Base-by-base conservation (phyloP, 2,797 vertebrate species). In the Naso thynnoides region DNA sequence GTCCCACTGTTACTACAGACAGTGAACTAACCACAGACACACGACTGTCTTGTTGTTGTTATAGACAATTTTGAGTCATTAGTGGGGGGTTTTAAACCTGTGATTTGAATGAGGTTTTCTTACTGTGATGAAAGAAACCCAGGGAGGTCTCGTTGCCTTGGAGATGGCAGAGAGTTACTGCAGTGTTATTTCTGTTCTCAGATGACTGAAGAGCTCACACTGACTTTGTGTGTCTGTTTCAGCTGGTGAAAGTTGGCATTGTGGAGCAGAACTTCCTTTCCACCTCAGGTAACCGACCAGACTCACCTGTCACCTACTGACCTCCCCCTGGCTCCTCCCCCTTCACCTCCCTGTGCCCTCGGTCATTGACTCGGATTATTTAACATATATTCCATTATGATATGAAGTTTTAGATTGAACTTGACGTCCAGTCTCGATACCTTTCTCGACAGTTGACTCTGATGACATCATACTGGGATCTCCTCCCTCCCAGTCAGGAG, bases 381-480 rank as follows among this genome's bases (percentile, higher is more conserved):
- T 5, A 50, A 16, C 15, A 18, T 11, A 16, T 6, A 6, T 23
- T 15, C 26, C 23, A 23, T 13, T 21, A 31, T 33, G 6, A 33
- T 33, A 6, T 31, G 88, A 13, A n/a, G 8, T 13, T 26, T 7
- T 47, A 31, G 8, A 33, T 33, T 33, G 31, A 33, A 33, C 31
- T 33, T 6, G 31, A 33, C 24, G 13, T 61, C 29, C 14, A 33
- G 31, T 33, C 8, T 15, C n/a, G 59, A 8, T 19, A 5, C 24
- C 41, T 65, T 18, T 26, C 13, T 48, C 49, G 50, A 27, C 70
- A 82, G 93, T 96, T 77, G 96, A 96, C 72, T 96, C 95, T 0
- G 96, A 96, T 58, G 96, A 96, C 67, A 94, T 93, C 53, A 93
- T 92, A 3, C 91, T 93, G 45, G 95, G 95, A 26, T 85, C 86